Conservation (phyloP, 2,113 vertebrate species). For the Rafetus swinhoei region DNA sequence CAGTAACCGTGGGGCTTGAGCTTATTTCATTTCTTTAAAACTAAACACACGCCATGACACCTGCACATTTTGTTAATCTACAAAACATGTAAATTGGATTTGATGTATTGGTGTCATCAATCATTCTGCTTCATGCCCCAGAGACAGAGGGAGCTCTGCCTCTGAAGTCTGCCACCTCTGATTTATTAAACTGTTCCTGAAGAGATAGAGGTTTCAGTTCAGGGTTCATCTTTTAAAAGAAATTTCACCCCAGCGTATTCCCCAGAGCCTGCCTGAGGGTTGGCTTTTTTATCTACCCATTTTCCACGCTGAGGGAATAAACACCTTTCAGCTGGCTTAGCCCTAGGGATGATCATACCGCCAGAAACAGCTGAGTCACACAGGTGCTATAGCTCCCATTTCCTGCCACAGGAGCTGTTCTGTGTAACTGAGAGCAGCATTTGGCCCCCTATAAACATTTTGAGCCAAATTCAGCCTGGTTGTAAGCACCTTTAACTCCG, state of each 20-base stretch:
- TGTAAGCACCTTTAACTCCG: too few species aligned
- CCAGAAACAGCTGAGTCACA: not conserved
- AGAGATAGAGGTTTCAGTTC: not conserved
- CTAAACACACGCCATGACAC: not conserved
- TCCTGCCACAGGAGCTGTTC: not conserved
- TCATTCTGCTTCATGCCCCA: not conserved
- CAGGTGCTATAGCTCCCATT: not conserved
- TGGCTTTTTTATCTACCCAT: not conserved
- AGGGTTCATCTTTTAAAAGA: not conserved
- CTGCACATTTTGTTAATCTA: not conserved
- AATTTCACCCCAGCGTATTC: not conserved
- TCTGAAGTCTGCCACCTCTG: not conserved
- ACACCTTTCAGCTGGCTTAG: not conserved
- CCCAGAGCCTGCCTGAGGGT: not conserved
- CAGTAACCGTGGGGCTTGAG: too few species aligned
- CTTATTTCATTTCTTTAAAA: not conserved
- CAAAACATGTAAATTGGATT: too few species aligned
- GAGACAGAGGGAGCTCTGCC: not conserved
- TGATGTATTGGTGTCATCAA: not conserved
- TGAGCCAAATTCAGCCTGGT: not conserved
- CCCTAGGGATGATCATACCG: not conserved
- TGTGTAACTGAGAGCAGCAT: not conserved
- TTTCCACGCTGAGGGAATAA: too few species aligned
- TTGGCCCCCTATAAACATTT: too few species aligned
- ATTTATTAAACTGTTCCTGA: not conserved